phyloP scores from a whole-genome alignment of 1,140 invertebrate genomes.

The Drosophila rufa region DNA sequence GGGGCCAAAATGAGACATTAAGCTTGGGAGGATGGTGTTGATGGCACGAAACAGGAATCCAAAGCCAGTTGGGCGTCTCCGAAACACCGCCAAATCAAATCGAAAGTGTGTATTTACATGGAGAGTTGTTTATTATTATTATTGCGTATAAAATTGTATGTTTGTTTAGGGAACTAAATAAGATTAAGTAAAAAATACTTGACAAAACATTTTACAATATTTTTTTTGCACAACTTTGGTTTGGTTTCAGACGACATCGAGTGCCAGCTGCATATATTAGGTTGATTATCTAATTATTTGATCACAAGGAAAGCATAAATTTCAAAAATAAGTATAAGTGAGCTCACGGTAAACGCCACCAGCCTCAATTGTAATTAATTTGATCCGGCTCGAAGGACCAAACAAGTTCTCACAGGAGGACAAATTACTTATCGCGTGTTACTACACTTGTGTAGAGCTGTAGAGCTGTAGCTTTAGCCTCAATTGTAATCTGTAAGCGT shows the following conservation, averaged over 20 bases:
- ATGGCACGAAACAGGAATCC: slow-evolving; percentile 19
- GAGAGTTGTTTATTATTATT: not conserved
- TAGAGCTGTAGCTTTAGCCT: no score
- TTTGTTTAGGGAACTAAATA: slow-evolving; percentile 1
- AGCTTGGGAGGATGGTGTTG: slow-evolving; percentile 16
- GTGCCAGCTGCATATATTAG: not conserved
- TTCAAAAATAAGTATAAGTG: not conserved
- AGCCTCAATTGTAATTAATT: no score
- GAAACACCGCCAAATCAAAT: not conserved
- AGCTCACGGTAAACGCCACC: no score
- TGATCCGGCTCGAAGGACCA: no score
- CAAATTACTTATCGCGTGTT: no score
- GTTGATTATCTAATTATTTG: slow-evolving; percentile 2
- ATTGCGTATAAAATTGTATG: slow-evolving; percentile 3
- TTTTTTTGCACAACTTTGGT: not conserved
- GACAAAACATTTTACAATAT: not conserved
- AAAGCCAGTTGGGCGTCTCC: slow-evolving; percentile 1
- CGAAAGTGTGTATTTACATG: not conserved
- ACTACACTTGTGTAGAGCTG: no score
- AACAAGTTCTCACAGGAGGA: no score
- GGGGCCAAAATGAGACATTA: slow-evolving; percentile 41
- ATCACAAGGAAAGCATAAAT: not conserved
- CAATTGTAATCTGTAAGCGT: no score
- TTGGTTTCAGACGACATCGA: not conserved
- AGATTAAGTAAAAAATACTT: not conserved